These are phyloP conservation scores for Aphelenchoides bicaudatus DNA, from an alignment of 2,888 invertebrate species.

Conservation along the genomic window DNA sequence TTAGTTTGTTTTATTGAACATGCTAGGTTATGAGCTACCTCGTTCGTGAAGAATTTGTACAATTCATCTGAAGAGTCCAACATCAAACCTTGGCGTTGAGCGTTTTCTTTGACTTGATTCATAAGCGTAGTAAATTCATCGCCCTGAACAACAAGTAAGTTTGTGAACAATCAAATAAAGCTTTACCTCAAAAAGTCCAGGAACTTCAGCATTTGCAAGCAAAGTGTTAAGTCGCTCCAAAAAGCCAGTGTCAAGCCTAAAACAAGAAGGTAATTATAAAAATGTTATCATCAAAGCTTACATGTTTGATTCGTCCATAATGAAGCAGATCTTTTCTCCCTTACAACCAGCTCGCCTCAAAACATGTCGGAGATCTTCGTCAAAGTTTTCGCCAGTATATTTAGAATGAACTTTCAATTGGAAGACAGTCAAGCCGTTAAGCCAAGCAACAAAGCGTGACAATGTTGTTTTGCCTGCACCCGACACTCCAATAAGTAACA, in stretches of 20 bases:
- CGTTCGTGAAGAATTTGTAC: constrained; percentile 97
- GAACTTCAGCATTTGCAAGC: constrained; percentile 88
- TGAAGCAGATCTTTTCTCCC: constrained; percentile 97
- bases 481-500: constrained; percentile 93
- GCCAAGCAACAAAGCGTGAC: constrained; percentile 98
- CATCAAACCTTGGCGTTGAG: constrained; percentile 95
- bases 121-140: constrained; percentile 97
- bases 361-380: constrained; percentile 83
- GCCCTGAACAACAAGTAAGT: too few relatives aligned
- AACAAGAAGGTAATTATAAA: constrained; percentile 64
- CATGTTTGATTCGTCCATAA: constrained; percentile 91
- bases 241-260: constrained; percentile 84
- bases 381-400: constrained; percentile 96
- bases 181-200: constrained; percentile 66
- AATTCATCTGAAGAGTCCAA: constrained; percentile 94
- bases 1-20: constrained; percentile 11
- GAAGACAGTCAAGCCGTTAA: constrained; percentile 96
- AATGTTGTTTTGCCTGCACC: constrained; percentile 98
- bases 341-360: constrained; percentile 65
- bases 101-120: constrained; percentile 99
- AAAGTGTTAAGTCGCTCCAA: constrained; percentile 98
- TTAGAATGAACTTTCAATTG: constrained; percentile 79
- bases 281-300: not conserved
- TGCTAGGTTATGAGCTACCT: constrained; percentile 30
- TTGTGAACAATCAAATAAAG: too few relatives aligned